A percentile compares a stretch with the other conserved stretches of the same genome.
Evolutionary conservation across 1,140 invertebrate species (phyloP).

Genomic region (Matsumurasca onukii): DNA sequence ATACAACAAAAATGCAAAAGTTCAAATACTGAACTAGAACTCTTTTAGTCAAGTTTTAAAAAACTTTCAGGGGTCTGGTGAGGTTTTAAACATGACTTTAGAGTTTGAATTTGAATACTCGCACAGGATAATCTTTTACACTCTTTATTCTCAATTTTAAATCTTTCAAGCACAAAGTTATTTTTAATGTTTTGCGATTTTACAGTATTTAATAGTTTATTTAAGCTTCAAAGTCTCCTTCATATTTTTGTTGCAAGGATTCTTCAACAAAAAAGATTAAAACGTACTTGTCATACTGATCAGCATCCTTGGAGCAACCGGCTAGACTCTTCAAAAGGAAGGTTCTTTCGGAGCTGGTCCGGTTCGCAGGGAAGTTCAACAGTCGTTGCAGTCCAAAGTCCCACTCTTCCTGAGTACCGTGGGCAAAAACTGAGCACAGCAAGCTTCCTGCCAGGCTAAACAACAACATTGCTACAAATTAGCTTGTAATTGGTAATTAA

Average conservation of each 20-base stretch:
- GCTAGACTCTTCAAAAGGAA: constrained; percentile 73
- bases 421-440: constrained; percentile 75
- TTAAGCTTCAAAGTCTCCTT: no score
- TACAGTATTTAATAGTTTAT: no score
- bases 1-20: background rate
- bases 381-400: constrained; percentile 72
- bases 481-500: constrained; percentile 17
- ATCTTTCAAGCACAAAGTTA: no score
- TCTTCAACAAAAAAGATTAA: background rate
- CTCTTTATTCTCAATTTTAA: background rate
- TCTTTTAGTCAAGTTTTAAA: no score
- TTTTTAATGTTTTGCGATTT: no score
- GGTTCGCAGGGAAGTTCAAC: constrained; percentile 65
- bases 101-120: background rate
- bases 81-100: no score
- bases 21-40: background rate
- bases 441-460: constrained; percentile 67
- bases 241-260: no score
- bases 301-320: constrained; percentile 66
- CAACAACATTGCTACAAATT: constrained; percentile 35
- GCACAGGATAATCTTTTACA: background rate
- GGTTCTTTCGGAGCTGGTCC: constrained; percentile 68
- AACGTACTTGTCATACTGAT: constrained; percentile 60
- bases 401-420: constrained; percentile 74
- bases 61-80: no score